Percentiles rank a stretch among this genome's conserved stretches.
Conservation (phyloP, 2,113 vertebrate species). For the Sturnus vulgaris region DNA sequence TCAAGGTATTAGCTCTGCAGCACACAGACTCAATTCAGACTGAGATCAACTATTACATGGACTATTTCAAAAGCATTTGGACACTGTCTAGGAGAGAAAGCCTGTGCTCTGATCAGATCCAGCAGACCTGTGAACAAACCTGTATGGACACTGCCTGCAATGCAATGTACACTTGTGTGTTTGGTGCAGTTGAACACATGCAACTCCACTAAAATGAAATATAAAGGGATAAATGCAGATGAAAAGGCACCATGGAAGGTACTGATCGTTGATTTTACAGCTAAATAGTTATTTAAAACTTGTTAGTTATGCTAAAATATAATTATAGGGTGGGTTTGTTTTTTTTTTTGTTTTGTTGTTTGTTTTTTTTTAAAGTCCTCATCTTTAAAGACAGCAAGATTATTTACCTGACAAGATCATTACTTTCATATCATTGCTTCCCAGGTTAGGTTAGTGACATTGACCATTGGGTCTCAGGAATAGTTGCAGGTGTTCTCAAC, state of each 20-base stretch:
- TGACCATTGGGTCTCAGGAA: background rate
- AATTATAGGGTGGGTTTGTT: background rate
- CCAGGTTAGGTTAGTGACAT: background rate
- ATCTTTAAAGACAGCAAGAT: background rate
- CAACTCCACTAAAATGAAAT: background rate
- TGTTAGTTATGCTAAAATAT: background rate
- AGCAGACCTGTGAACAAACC: background rate
- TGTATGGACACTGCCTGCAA: background rate
- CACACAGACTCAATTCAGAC: background rate
- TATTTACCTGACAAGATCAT: background rate
- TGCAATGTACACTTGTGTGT: background rate
- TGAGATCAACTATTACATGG: background rate
- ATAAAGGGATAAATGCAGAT: background rate
- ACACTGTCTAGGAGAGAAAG: background rate
- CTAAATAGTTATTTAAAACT: background rate
- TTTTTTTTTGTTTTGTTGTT: too few relatives aligned
- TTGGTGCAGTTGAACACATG: background rate
- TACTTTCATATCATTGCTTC: background rate
- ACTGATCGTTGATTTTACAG: background rate
- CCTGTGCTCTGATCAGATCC: background rate
- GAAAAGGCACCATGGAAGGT: background rate
- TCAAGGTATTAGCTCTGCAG: background rate
- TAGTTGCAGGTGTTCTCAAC: constrained; percentile 17
- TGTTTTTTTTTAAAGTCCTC: background rate
- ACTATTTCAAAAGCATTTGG: background rate